Evolutionary conservation across 2,888 invertebrate genomes (phyloP).

Genomic region (Eupithecia abbreviata): DNA sequence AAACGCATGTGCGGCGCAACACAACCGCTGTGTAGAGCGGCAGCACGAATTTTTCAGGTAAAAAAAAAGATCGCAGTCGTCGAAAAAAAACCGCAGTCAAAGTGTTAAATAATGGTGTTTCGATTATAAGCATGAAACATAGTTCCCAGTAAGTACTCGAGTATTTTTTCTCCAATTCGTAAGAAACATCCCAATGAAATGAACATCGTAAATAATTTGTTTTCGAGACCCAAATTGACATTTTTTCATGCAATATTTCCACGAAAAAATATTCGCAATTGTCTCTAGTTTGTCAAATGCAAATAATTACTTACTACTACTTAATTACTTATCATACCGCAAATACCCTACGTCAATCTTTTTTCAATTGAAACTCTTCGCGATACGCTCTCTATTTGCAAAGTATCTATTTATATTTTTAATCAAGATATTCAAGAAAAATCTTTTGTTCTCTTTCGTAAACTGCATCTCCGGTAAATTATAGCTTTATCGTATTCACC

Average conservation of each 20-base stretch:
- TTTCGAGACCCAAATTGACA: background rate
- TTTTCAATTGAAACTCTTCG: background rate
- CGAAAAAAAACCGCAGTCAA: no score
- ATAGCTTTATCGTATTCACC: background rate
- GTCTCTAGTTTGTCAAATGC: background rate
- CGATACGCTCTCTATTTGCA: background rate
- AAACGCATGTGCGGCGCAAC: no score
- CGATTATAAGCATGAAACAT: background rate
- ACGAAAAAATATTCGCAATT: background rate
- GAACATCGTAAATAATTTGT: background rate
- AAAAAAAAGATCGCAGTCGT: no score
- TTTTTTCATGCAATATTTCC: background rate
- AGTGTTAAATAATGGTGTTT: background rate
- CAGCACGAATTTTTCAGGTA: no score
- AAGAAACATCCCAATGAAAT: background rate
- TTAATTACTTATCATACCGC: background rate
- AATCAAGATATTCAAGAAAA: background rate
- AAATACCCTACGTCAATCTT: background rate
- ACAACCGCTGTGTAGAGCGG: no score
- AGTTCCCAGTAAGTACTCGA: background rate
- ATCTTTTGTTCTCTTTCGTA: background rate
- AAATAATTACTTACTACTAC: background rate
- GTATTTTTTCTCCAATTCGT: background rate
- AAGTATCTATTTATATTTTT: background rate
- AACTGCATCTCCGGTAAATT: conserved; percentile 2